phyloP scores from a whole-genome alignment of 2,113 vertebrate species.

The Ptilonorhynchus violaceus region DNA sequence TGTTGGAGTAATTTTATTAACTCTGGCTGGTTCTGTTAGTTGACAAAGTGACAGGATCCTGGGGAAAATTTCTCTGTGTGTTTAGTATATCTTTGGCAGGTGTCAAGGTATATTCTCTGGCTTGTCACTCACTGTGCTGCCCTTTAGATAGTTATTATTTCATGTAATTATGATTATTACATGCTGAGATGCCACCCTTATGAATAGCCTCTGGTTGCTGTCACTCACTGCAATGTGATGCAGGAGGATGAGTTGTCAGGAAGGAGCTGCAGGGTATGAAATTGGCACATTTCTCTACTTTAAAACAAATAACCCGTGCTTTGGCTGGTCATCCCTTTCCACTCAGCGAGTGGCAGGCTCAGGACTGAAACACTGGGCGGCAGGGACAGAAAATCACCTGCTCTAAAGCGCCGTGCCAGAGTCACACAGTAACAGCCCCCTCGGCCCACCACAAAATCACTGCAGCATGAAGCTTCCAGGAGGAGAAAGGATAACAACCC shows the following conservation, averaged over 20 bases:
- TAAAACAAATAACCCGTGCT: neutral
- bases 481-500: neutral
- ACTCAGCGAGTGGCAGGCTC: neutral
- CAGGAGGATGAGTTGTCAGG: slow-evolving; percentile 36
- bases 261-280: neutral
- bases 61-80: slow-evolving; percentile 58
- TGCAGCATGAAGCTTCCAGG: neutral
- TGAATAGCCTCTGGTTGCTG: slow-evolving; percentile 74
- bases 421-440: neutral
- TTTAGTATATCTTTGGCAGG: slow-evolving; percentile 71
- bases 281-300: neutral
- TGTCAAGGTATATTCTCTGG: slow-evolving; percentile 74
- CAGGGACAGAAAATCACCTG: neutral
- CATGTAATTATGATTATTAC: slow-evolving; percentile 79
- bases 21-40: slow-evolving; percentile 50
- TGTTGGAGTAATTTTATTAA: slow-evolving; percentile 68
- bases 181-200: slow-evolving; percentile 68
- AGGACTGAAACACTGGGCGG: neutral
- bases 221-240: slow-evolving; percentile 68
- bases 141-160: slow-evolving; percentile 79
- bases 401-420: neutral
- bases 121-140: slow-evolving; percentile 73
- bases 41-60: slow-evolving; percentile 70
- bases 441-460: neutral
- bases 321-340: neutral